Evolutionary conservation across 2,888 invertebrate genomes (phyloP).

Genomic region (Ceramica pisi): DNA sequence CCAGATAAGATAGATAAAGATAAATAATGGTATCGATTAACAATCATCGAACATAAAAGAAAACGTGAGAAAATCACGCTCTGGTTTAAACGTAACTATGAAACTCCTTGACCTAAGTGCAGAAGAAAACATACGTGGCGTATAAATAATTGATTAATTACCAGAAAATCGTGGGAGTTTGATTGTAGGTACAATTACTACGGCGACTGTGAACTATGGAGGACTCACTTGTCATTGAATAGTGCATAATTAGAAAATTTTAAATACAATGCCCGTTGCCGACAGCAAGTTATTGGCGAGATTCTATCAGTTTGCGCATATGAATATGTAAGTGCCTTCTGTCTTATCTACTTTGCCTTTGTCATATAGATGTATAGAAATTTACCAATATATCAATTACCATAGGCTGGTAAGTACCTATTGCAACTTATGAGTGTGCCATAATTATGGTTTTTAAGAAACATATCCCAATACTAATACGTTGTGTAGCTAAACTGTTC

Average conservation of each 20-base stretch:
- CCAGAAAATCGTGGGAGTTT: slow-evolving; percentile 45
- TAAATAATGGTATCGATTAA: neutral
- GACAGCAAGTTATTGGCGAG: slow-evolving; percentile 19
- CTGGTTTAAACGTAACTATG: slow-evolving; percentile 36
- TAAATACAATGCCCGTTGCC: slow-evolving; percentile 44
- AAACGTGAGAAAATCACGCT: slow-evolving; percentile 53
- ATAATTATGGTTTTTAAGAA: neutral
- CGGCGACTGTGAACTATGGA: slow-evolving; percentile 10
- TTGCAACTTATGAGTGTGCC: neutral
- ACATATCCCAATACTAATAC: too few species aligned
- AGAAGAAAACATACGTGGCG: slow-evolving; percentile 30
- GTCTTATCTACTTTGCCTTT: slow-evolving; percentile 1
- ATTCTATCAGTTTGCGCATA: slow-evolving; percentile 19
- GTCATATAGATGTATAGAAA: neutral
- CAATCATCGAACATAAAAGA: slow-evolving; percentile 20
- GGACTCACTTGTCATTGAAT: slow-evolving; percentile 23
- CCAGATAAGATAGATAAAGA: too few species aligned
- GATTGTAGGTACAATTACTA: slow-evolving; percentile 37
- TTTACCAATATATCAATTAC: slow-evolving; percentile 6
- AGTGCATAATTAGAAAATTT: slow-evolving; percentile 47
- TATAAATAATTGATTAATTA: slow-evolving; percentile 38
- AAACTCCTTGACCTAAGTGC: slow-evolving; percentile 39
- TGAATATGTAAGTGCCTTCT: slow-evolving; percentile 8
- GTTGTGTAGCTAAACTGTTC: neutral
- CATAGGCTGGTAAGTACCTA: neutral